Evolutionary conservation across 2,888 invertebrate species (phyloP).

Genomic region (Slavum lentiscoides): DNA sequence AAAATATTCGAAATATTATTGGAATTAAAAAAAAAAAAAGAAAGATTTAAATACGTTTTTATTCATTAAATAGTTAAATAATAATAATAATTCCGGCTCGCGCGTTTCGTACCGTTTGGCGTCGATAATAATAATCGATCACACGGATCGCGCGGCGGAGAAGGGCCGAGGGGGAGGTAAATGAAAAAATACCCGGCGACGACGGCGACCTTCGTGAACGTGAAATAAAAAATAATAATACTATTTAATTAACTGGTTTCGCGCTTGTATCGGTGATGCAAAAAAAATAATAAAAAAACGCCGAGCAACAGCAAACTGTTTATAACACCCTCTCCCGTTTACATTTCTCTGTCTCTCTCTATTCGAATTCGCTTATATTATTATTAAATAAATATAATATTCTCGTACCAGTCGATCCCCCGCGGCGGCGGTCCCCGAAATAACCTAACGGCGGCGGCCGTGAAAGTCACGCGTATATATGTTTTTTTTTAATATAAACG

Average conservation of each 20-base stretch:
- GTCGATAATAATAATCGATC: constrained; percentile 8
- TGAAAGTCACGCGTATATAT: constrained; percentile 30
- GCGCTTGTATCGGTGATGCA: background rate
- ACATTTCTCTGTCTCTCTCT: background rate
- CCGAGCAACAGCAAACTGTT: background rate
- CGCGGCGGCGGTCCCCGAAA: constrained; percentile 2
- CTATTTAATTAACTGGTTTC: constrained; percentile 36
- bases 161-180: too few relatives aligned
- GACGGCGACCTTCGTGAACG: constrained; percentile 33
- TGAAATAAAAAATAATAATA: background rate
- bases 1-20: too few relatives aligned
- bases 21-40: too few relatives aligned
- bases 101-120: background rate
- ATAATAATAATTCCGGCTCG: background rate
- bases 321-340: constrained; percentile 6
- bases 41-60: too few relatives aligned
- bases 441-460: constrained; percentile 30
- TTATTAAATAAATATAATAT: constrained; percentile 1
- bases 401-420: constrained; percentile 11
- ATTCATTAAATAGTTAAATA: background rate
- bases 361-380: background rate
- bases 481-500: too few relatives aligned
- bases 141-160: constrained; percentile 1
- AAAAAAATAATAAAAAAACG: background rate
- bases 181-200: background rate